phyloP scores from a whole-genome alignment of 2,113 vertebrate genomes.

The Cygnus atratus region DNA sequence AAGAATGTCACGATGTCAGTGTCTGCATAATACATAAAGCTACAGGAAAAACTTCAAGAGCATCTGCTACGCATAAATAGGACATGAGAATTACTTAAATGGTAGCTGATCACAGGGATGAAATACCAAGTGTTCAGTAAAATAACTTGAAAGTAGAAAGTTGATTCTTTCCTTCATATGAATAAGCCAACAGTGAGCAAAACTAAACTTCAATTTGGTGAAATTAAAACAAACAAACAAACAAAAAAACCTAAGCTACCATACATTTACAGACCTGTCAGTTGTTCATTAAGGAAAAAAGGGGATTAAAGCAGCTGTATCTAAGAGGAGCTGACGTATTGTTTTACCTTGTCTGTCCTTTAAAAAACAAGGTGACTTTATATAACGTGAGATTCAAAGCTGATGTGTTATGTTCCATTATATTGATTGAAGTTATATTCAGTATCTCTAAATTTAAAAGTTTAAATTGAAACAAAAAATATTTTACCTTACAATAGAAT shows the following conservation, averaged over 20 bases:
- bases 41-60: slow-evolving; percentile 14
- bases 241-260: neutral
- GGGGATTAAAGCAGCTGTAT: neutral
- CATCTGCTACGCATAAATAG: neutral
- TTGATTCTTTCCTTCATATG: neutral
- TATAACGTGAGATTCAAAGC: neutral
- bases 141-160: neutral
- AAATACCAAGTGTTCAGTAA: slow-evolving; percentile 4
- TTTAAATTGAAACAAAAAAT: neutral
- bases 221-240: neutral
- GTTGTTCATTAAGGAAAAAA: neutral
- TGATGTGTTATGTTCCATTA: neutral
- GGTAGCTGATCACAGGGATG: neutral
- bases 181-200: neutral
- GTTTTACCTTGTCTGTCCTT: neutral
- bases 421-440: neutral
- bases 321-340: neutral
- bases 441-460: neutral
- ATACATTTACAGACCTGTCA: neutral
- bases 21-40: slow-evolving; percentile 5
- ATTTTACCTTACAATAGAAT: neutral
- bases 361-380: neutral
- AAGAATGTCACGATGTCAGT: neutral
- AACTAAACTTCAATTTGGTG: neutral
- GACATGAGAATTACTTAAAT: slow-evolving; percentile 26